phyloP scores from a whole-genome alignment of 2,888 invertebrate genomes.

The Ochropleura plecta region DNA sequence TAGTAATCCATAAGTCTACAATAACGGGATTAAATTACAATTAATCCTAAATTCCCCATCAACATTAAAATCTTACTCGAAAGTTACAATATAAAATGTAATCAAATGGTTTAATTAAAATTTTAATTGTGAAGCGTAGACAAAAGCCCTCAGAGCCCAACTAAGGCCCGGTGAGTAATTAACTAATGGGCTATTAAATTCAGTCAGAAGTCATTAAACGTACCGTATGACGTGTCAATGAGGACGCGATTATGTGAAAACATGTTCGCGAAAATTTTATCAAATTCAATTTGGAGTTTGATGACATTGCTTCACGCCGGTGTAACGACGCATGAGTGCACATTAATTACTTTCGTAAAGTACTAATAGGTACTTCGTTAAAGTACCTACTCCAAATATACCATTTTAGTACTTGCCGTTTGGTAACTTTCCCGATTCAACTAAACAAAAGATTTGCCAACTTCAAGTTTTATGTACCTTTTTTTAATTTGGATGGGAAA shows the following conservation, averaged over 20 bases:
- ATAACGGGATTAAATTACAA: not conserved
- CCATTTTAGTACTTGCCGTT: not conserved
- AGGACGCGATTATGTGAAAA: conserved; percentile 70
- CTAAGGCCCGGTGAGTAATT: conserved; percentile 69
- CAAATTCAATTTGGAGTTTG: conserved; percentile 67
- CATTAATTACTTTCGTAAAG: conserved; percentile 54
- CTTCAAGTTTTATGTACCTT: too few species aligned
- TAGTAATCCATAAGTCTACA: not conserved
- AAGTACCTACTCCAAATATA: not conserved
- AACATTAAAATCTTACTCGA: conserved; percentile 3
- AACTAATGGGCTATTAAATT: conserved; percentile 76
- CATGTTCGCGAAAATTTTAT: conserved; percentile 62
- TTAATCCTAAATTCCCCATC: not conserved
- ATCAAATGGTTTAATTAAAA: conserved; percentile 71
- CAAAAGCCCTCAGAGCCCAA: conserved; percentile 65
- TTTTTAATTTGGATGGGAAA: too few species aligned
- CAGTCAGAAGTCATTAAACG: conserved; percentile 73
- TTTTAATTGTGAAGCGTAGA: conserved; percentile 69
- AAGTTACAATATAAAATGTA: conserved; percentile 46
- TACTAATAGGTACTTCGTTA: conserved; percentile 8
- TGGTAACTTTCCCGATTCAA: too few species aligned
- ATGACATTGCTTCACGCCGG: conserved; percentile 20
- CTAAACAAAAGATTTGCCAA: too few species aligned
- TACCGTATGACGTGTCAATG: conserved; percentile 70
- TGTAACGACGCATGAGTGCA: conserved; percentile 38